Base-by-base conservation (phyloP, 2,797 vertebrate genomes). In the Onychomys leucogaster region DNA sequence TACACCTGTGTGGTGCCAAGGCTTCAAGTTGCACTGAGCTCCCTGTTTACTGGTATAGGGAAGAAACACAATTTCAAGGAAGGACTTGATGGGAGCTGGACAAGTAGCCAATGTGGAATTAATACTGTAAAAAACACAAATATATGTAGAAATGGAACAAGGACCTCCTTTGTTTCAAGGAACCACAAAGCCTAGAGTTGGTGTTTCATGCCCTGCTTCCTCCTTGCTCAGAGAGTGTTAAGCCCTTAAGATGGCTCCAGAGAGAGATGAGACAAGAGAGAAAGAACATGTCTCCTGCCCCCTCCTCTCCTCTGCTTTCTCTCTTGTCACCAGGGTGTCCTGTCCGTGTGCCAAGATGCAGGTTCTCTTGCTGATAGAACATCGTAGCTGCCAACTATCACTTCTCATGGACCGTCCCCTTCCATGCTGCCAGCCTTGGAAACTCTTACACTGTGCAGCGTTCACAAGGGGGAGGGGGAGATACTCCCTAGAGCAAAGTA, bases 31-130 rank as follows among this genome's bases (percentile, higher is more conserved):
- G 4, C 5, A 46, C 14, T 32, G 29, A 89, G 46, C 9, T 8
- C 17, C 3, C 32, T 27, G 0, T 29, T 11, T 61, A 13, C 12
- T 32, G 34, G 27, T 16, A 6, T 1, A n/a, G 2, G 9, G 12
- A 3, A 83, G 12, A 76, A 55, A 61, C 0, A 4, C 19, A 25
- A 12, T 57, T 57, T 67, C 0, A 13, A 12, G 29, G 21, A 80
- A 85, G 12, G 37, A 76, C 5, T 16, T 37, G 17, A 25, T 41
- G 12, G 57, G 1, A 2, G 37, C 27, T 75, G 16, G 9, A 43
- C 10, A 73, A 37, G 9, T 23, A n/a, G 8, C 32, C 2, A 13
- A 41, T 17, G 29, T 19, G n/a, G 49, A 41, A 71, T 41, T 41
- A 85, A 6, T 29, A 6, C 11, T n/a, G 12, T 90, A 29, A 81